Evolutionary conservation across 2,888 invertebrate species (phyloP), one percentile per base, ranked within the genome.

Genomic region (Camponotus fellah): DNA sequence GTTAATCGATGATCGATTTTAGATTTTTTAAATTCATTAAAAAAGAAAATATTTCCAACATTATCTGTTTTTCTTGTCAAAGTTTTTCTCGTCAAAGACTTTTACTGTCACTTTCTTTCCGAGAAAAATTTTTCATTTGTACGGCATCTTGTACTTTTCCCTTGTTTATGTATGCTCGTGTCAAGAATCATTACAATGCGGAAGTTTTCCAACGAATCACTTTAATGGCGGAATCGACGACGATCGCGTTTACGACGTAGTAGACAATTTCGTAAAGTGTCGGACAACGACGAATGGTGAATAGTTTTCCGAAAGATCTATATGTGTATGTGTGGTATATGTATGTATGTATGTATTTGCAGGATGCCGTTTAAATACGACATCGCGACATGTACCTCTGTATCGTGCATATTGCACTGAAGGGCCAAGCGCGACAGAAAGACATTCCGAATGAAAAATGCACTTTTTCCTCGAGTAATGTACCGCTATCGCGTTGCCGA

Each of bases 321-420:
- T 53, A 8, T 26, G 26, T 10, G 32, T 34, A 64, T 49, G 68
- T 49, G 68, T 49, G 80, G 43, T 46, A 3, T 46, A 3, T 46
- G 12, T 46, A 3, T 46, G 12, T 46, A 6, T 37, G 37, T 64
- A 60, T 46, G 21, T 17, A 71, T 34, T 5, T 32, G 32, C 26
- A 21, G 34, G 17, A 79, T 79, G 10, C 46, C 17, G 71, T 72
- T 60, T 80, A 71, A 80, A 60, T 72, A 9, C 46, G 46, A 79
- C 21, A 58, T 34, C 40, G 37, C n/a, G 37, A 60, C 72, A 72
- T 72, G 37, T 80, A 46, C 46, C 37, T 8, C 17, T 71, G 26
- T 89, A 87, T 82, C 89, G 85, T 89, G 86, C 83, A 89, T 89
- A 89, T 89, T 89, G 83, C 82, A 66, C 46, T n/a, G 37, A 26